These are phyloP conservation scores for Thymallus thymallus DNA, from an alignment of 2,113 vertebrate genomes.

Conservation along the genomic window DNA sequence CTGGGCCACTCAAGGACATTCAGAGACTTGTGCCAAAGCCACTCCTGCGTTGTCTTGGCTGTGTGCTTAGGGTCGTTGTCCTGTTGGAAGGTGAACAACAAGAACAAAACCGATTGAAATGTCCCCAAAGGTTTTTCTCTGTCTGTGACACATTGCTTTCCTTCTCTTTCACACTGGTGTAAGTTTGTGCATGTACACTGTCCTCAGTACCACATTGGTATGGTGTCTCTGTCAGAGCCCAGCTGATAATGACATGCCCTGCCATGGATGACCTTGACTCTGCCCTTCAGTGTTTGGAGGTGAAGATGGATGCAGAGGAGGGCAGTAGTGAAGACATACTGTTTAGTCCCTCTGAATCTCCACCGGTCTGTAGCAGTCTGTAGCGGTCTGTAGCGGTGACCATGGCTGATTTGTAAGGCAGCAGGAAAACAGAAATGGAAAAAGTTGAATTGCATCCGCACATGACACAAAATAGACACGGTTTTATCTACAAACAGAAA, in stretches of 20 bases:
- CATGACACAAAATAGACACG: background rate
- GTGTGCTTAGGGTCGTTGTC: too few relatives aligned
- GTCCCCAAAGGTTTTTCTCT: too few relatives aligned
- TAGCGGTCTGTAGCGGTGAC: background rate
- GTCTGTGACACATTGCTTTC: too few relatives aligned
- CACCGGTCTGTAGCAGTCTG: background rate
- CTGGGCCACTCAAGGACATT: too few relatives aligned
- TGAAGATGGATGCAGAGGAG: constrained; percentile 72
- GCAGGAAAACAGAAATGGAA: background rate
- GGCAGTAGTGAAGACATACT: constrained; percentile 57
- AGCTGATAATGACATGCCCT: constrained; percentile 28
- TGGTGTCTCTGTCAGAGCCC: constrained; percentile 68
- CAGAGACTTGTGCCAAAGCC: too few relatives aligned
- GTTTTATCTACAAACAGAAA: constrained; percentile 37
- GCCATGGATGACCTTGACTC: constrained; percentile 77
- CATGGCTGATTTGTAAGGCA: background rate
- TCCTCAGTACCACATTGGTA: constrained; percentile 77
- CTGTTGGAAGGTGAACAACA: too few relatives aligned
- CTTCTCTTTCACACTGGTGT: too few relatives aligned
- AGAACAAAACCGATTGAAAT: too few relatives aligned
- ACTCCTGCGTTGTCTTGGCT: too few relatives aligned
- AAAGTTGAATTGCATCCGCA: background rate
- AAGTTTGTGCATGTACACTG: constrained; percentile 2
- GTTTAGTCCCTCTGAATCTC: constrained; percentile 46
- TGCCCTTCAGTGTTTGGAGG: constrained; percentile 74